phyloP scores from a whole-genome alignment of 2,888 invertebrate genomes.

The Standfussiana lucernea region DNA sequence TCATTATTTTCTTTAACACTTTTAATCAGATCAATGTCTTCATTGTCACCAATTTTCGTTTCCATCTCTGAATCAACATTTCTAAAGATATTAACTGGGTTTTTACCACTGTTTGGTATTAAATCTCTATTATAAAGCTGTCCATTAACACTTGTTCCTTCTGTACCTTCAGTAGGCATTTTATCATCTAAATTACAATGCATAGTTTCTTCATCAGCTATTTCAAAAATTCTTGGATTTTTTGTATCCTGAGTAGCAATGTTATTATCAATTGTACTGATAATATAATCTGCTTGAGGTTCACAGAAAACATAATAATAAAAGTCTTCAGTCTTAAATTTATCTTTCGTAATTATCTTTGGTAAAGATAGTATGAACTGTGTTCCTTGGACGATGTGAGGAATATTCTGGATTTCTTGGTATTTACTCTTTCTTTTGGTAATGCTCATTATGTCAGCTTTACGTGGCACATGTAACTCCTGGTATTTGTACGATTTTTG shows the following conservation, averaged over 20 bases:
- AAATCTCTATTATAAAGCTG: background rate
- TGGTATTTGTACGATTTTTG: constrained; percentile 79
- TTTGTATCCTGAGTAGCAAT: background rate
- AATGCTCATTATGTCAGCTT: constrained; percentile 72
- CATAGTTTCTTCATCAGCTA: constrained; percentile 18
- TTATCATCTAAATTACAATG: constrained; percentile 2
- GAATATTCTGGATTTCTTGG: background rate
- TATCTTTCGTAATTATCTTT: constrained; percentile 59
- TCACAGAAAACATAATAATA: constrained; percentile 57
- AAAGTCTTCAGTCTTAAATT: constrained; percentile 57
- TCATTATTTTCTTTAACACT: background rate
- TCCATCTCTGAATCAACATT: background rate
- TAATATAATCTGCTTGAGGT: constrained; percentile 11
- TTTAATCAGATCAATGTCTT: background rate
- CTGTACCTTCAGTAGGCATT: background rate
- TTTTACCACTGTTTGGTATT: background rate
- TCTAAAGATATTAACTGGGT: background rate
- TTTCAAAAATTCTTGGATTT: constrained; percentile 16
- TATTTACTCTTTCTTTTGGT: constrained; percentile 58
- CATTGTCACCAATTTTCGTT: constrained; percentile 2
- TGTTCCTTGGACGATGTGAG: constrained; percentile 13
- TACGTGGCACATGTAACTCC: constrained; percentile 75
- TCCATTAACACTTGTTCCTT: background rate
- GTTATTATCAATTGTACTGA: background rate
- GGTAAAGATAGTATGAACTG: constrained; percentile 67